Conservation (phyloP, 37 sponge, comb jelly and placozoan species). For the Agelas oroides region DNA sequence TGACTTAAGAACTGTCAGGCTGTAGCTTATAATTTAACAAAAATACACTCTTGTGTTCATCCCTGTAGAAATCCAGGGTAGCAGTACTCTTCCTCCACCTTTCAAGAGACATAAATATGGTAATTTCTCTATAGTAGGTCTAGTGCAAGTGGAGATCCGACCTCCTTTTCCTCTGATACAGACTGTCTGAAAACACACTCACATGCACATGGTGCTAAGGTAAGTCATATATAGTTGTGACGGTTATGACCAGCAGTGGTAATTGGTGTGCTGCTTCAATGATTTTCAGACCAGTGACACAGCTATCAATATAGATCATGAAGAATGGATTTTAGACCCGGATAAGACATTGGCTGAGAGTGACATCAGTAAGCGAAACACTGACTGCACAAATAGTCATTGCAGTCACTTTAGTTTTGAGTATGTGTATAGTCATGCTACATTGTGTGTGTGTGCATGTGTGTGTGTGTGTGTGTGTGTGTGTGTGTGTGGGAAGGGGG, state of each 20-base stretch:
- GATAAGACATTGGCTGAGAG: slow-evolving; percentile 39
- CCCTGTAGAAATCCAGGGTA: slow-evolving; percentile 12
- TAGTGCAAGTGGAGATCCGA: neutral
- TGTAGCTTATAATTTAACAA: neutral
- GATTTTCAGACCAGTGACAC: slow-evolving; percentile 52
- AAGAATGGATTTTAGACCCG: slow-evolving; percentile 52
- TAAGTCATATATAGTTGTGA: neutral
- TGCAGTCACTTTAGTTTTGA: no score
- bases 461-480: no score
- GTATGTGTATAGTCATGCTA: neutral
- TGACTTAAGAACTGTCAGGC: no score
- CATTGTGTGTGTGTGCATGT: no score
- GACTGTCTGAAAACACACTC: slow-evolving; percentile 63
- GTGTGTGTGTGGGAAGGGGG: no score
- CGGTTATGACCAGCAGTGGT: neutral
- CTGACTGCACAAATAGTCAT: no score
- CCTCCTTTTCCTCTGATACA: neutral
- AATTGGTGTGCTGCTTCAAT: neutral
- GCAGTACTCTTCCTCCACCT: slow-evolving; percentile 26
- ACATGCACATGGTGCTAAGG: slow-evolving; percentile 65
- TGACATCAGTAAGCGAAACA: slow-evolving; percentile 43
- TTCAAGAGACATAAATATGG: slow-evolving; percentile 63
- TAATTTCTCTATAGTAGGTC: slow-evolving; percentile 3
- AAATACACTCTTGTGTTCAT: no score
- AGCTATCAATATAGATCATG: slow-evolving; percentile 43